Evolutionary conservation across 2,888 invertebrate genomes (phyloP), one percentile per base, ranked within the genome.

Genomic region (Tipula unca): DNA sequence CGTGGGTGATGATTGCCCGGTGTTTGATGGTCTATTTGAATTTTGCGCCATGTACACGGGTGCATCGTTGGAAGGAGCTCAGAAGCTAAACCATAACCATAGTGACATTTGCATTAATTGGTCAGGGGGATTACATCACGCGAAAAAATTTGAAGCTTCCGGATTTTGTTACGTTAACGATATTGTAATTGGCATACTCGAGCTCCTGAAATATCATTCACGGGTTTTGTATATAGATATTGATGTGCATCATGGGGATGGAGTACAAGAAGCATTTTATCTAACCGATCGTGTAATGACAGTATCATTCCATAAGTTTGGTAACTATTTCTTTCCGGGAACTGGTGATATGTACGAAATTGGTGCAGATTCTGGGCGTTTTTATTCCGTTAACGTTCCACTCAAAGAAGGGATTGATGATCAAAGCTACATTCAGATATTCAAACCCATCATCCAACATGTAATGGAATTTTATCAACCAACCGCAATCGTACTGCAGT

Each of bases 341-440:
- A 99, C 99, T 0, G 99, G 99, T 0, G 98, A 99, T 90, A 99
- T 99, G 98, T 98, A 98, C 90, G 99, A 99, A 91, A 94, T 98
- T 85, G 99, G 99, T 0, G 96, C 97, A 0, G 99, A 99, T 90
- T 96, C 96, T 89, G 99, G 99, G 0, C 92, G 97, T 85, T 98
- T 98, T 90, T 99, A 99, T 90, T 98, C 99, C 0, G 97, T 99
- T 0, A 99, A 99, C 92, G 98, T 99, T 0, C 99, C 99, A 0
- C 90, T 99, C 14, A 97, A 98, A 89, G 99, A 99, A 91, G 99
- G 99, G 0, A 99, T 99, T 87, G 99, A 99, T 90, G 99, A 99
- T 90, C 93, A 94, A 86, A 97, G 96, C 88, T 97, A 97, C 89
- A 95, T 96, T 82, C 96, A 97, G 93, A 95, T 98, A 2, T 99